A percentile compares a stretch with the other conserved stretches of the same genome.
These are phyloP conservation scores for Cremastinae sp. DNA, from an alignment of 2,888 invertebrate species.

Conservation along the genomic window DNA sequence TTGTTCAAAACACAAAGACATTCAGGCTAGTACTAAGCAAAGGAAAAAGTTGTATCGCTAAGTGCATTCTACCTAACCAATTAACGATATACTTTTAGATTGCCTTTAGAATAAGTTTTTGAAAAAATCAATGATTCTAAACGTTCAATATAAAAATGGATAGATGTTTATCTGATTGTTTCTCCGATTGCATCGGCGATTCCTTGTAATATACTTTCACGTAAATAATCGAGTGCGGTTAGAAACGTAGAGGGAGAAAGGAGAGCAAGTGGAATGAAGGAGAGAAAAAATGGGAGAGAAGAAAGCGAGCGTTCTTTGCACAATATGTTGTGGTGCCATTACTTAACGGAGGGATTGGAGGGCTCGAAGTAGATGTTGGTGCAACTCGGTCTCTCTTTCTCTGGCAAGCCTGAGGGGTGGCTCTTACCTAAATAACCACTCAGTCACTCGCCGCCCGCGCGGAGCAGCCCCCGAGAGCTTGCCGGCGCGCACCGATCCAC, in stretches of 20 bases:
- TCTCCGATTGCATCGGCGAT: constrained; percentile 38
- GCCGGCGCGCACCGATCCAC: constrained; percentile 45
- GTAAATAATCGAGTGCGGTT: constrained; percentile 54
- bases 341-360: constrained; percentile 69
- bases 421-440: constrained; percentile 81
- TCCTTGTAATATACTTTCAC: constrained; percentile 36
- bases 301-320: constrained; percentile 72
- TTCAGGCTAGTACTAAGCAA: neutral
- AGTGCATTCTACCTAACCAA: too few relatives aligned
- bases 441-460: constrained; percentile 78
- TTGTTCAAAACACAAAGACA: too few relatives aligned
- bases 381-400: constrained; percentile 52
- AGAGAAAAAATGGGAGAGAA: constrained; percentile 60
- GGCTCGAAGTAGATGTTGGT: constrained; percentile 36
- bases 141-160: constrained; percentile 2
- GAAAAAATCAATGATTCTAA: neutral
- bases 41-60: too few relatives aligned
- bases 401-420: constrained; percentile 65
- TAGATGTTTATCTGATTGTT: constrained; percentile 29
- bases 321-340: constrained; percentile 78
- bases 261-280: constrained; percentile 14
- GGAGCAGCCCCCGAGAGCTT: constrained; percentile 64
- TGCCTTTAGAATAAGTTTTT: too few relatives aligned
- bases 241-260: constrained; percentile 2
- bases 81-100: too few relatives aligned